phyloP scores from a whole-genome alignment of 2,888 invertebrate genomes.

The Calliopum simillimum region DNA sequence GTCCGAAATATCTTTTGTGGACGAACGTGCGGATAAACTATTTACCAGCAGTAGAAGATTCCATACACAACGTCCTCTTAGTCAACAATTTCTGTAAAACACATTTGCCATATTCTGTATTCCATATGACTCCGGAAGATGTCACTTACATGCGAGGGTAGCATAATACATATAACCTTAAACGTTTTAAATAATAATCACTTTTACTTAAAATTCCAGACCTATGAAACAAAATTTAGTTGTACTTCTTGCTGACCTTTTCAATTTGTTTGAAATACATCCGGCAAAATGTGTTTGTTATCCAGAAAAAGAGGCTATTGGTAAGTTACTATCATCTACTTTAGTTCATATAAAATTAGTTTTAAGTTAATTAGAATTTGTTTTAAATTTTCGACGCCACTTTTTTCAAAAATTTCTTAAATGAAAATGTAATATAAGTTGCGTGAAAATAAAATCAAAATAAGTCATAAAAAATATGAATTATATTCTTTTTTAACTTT shows the following conservation, averaged over 20 bases:
- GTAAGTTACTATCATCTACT: constrained; percentile 50
- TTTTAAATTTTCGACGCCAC: not conserved
- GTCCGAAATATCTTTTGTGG: constrained; percentile 82
- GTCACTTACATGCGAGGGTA: constrained; percentile 93
- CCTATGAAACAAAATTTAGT: constrained; percentile 92
- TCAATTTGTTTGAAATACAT: constrained; percentile 93
- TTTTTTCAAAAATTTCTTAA: no score
- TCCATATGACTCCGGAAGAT: constrained; percentile 96
- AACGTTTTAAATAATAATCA: constrained; percentile 23
- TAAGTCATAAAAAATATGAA: no score
- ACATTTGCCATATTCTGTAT: constrained; percentile 87
- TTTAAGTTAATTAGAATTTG: constrained; percentile 28
- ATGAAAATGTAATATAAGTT: no score
- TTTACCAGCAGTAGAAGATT: constrained; percentile 73
- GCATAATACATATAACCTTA: constrained; percentile 46
- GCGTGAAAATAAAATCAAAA: no score
- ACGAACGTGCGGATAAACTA: constrained; percentile 72
- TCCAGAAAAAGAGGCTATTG: constrained; percentile 76
- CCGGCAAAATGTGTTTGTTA: constrained; percentile 89
- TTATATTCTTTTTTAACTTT: no score
- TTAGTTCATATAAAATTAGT: constrained; percentile 15
- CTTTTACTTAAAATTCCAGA: constrained; percentile 69
- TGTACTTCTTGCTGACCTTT: constrained; percentile 92
- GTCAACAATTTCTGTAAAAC: constrained; percentile 88
- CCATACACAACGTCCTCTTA: constrained; percentile 89